A percentile compares a stretch with the other conserved stretches of the same genome.
phyloP scores from a whole-genome alignment of 2,888 invertebrate genomes.

The Drosophila nr. fundita region DNA sequence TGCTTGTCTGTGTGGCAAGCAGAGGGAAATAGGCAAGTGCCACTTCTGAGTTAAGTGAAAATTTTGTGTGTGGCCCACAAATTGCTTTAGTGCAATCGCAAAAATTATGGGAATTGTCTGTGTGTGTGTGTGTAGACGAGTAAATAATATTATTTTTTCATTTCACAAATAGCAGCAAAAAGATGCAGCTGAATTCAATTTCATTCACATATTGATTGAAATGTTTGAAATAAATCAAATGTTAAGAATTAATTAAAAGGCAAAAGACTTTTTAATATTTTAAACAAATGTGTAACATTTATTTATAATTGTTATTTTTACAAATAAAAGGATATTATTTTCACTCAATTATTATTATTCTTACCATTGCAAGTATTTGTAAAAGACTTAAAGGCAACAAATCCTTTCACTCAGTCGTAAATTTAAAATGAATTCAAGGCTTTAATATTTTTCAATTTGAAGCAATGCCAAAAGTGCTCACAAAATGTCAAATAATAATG shows the following conservation, averaged over 20 bases:
- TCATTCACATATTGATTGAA: not conserved
- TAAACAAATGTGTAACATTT: not conserved
- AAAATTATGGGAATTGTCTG: conserved; percentile 12
- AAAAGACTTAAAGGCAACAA: not conserved
- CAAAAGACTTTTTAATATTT: not conserved
- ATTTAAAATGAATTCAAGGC: conserved; percentile 20
- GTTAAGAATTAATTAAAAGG: not conserved
- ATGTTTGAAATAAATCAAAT: not conserved
- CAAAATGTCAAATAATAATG: conserved; percentile 65
- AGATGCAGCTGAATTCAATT: not conserved
- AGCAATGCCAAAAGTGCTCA: conserved; percentile 23
- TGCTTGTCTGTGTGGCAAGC: not conserved
- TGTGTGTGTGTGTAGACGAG: not conserved
- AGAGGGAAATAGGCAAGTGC: conserved; percentile 3
- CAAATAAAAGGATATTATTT: not conserved
- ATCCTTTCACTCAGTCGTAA: conserved; percentile 6
- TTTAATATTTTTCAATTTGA: conserved; percentile 43
- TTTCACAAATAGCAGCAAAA: not conserved
- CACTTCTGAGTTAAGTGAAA: conserved; percentile 53
- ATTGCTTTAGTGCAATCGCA: conserved; percentile 40
- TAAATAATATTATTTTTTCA: conserved; percentile 5
- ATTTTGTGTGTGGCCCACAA: conserved; percentile 34
- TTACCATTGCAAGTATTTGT: not conserved
- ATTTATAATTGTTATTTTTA: not conserved
- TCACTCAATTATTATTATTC: not conserved